Evolutionary conservation across 2,113 vertebrate species (phyloP), one percentile per base, ranked within the genome.

Genomic region (Lepisosteus oculatus): DNA sequence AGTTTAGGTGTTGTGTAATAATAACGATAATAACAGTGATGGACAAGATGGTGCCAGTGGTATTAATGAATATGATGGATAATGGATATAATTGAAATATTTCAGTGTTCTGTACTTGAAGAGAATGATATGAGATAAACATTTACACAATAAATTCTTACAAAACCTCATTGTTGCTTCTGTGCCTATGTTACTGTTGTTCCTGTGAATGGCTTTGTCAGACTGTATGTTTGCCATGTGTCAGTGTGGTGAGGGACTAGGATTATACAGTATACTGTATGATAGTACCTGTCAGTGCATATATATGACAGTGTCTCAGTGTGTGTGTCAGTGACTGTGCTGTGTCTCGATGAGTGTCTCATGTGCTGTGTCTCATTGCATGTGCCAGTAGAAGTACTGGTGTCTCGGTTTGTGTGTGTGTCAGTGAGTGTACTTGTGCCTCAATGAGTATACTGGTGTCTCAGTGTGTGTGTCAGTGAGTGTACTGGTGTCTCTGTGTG

Each of bases 71-170:
- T 78, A 83, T 79, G 76, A 86, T 86, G 29, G 29, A 29, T 29
- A 29, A 29, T 51, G 71, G 44, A 66, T 55, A 84, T 83, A 74
- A 85, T 88, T 81, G 80, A 83, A 68, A 82, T 79, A 78, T 84
- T 86, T 90, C 81, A 84, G 83, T 91, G 86, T 90, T 89, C 84
- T 88, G 86, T 90, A 86, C 86, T 84, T 72, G 73, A 82, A 80
- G 67, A 78, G 67, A 85, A 87, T 86, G 79, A 84, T 86, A 83
- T 81, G 77, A 88, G 90, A 89, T 90, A 90, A 92, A 92, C 81
- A 86, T 88, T 86, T 86, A 86, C 87, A 86, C 82, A 87, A 83
- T 85, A 84, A 78, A 79, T 82, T 90, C 79, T 78, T 69, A 78
- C 72, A 84, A 42, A 65, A 68, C 55, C 62, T 44, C 43, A 43